Base-by-base conservation (phyloP, 2,113 vertebrate genomes). In the Origma solitaria region DNA sequence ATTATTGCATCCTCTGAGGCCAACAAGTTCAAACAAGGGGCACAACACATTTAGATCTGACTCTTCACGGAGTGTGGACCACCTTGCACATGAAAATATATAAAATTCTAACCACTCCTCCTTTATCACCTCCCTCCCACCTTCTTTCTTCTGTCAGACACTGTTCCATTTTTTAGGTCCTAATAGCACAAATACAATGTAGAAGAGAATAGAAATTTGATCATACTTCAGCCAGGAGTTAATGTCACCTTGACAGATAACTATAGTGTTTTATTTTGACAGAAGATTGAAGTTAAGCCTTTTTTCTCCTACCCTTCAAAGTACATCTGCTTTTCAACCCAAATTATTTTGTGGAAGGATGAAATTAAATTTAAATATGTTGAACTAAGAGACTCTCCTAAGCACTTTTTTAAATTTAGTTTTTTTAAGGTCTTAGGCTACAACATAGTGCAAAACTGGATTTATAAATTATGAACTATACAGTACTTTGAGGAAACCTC, bases 291-390 rank as follows among this genome's bases (percentile, higher is more conserved):
- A 88, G 11, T 75, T 21, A 76, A 77, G 27, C 4, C 7, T 58
- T 87, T 90, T 25, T 76, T 56, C 18, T 87, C 8, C 37, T 72
- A 61, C 8, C 9, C 10, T 79, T 71, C 49, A 56, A 72, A 64
- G 44, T 12, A 54, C 8, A 82, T 51, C 16, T 58, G 10, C 31
- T 90, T 80, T 81, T 57, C 31, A 86, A 81, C 15, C 5, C 8
- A 60, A 88, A 65, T 68, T 54, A 61, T 82, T 82, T 79, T 56
- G 13, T 62, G 27, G 30, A 84, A 66, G 22, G 20, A 57, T 62
- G 82, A 89, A 91, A 86, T 33, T n/a, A 73, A 73, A 91, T 81
- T 51, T 28, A 75, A 66, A 9, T 70, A n/a, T 37, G 19, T 70
- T 53, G 10, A 86, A 90, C 73, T 27, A 62, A 53, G 4, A 4